These are phyloP conservation scores for Platysteira castanea DNA, from an alignment of 2,113 vertebrate species.

Conservation along the genomic window DNA sequence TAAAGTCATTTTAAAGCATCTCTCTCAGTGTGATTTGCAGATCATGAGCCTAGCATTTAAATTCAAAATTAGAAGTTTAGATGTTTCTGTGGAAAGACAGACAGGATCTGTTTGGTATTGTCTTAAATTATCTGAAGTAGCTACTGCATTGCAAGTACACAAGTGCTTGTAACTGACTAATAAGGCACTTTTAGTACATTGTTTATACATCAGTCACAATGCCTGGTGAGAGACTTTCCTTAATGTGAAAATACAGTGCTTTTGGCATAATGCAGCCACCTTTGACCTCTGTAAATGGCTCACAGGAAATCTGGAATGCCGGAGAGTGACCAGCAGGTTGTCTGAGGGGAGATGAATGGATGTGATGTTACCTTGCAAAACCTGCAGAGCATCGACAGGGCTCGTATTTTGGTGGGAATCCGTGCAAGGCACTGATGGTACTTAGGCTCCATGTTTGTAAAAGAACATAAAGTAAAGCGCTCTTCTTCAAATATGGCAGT, in stretches of 20 bases:
- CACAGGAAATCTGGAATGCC: neutral
- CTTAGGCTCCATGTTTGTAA: neutral
- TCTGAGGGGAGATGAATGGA: neutral
- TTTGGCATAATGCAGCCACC: neutral
- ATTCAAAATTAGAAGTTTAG: neutral
- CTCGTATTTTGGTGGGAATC: neutral
- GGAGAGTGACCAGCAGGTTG: neutral
- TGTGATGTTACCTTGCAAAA: constrained; percentile 7
- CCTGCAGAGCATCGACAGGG: neutral
- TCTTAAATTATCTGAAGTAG: constrained; percentile 5
- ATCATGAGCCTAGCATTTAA: neutral
- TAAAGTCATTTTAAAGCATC: neutral
- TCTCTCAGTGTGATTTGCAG: neutral
- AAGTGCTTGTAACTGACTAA: neutral
- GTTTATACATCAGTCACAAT: neutral
- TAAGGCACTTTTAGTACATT: neutral
- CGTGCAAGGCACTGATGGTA: neutral
- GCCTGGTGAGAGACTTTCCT: neutral
- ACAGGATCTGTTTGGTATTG: constrained; percentile 18
- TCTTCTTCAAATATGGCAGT: neutral
- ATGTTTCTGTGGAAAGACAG: neutral
- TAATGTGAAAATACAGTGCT: neutral
- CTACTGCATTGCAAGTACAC: neutral
- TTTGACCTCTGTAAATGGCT: constrained; percentile 46
- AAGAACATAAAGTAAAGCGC: neutral